Percentiles rank a stretch among this genome's conserved stretches.
phyloP scores from a whole-genome alignment of 1,140 invertebrate genomes.

The Drosophila saltans region DNA sequence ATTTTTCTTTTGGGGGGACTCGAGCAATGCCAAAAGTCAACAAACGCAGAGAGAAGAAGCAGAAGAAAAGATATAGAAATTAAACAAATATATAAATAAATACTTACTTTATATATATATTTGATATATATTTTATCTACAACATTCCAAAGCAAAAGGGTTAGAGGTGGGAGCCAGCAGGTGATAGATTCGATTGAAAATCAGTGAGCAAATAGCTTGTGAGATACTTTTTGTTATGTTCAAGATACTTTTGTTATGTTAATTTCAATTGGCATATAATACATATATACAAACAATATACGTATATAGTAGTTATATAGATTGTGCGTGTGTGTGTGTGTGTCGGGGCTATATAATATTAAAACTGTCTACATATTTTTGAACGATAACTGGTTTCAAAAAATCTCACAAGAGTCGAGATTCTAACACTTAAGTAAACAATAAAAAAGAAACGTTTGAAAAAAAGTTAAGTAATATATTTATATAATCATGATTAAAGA shows the following conservation, averaged over 20 bases:
- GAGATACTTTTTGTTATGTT: slow-evolving; percentile 20
- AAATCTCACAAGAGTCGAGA: neutral
- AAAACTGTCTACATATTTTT: slow-evolving; percentile 1
- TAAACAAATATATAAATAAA: slow-evolving; percentile 46
- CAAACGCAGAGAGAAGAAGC: slow-evolving; percentile 25
- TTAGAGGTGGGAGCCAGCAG: neutral
- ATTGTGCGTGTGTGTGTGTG: neutral
- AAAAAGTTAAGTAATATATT: neutral
- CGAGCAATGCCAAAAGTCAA: slow-evolving; percentile 36
- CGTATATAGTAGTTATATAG: neutral
- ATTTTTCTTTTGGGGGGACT: slow-evolving; percentile 15
- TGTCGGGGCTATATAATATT: neutral
- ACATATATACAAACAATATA: neutral
- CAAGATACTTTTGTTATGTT: slow-evolving; percentile 51
- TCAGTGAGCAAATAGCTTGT: slow-evolving; percentile 44
- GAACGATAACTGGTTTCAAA: neutral
- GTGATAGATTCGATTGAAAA: slow-evolving; percentile 50
- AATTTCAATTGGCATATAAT: slow-evolving; percentile 35
- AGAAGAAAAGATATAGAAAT: slow-evolving; percentile 11
- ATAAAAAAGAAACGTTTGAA: neutral
- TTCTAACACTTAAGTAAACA: neutral
- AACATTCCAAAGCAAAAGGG: slow-evolving; percentile 31
- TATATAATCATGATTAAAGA: neutral
- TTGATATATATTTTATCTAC: slow-evolving; percentile 26
- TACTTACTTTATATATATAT: slow-evolving; percentile 54